Percentiles rank a stretch among this genome's conserved stretches.
Conservation (phyloP, 2,888 invertebrate species). For the Itoplectis maculator region DNA sequence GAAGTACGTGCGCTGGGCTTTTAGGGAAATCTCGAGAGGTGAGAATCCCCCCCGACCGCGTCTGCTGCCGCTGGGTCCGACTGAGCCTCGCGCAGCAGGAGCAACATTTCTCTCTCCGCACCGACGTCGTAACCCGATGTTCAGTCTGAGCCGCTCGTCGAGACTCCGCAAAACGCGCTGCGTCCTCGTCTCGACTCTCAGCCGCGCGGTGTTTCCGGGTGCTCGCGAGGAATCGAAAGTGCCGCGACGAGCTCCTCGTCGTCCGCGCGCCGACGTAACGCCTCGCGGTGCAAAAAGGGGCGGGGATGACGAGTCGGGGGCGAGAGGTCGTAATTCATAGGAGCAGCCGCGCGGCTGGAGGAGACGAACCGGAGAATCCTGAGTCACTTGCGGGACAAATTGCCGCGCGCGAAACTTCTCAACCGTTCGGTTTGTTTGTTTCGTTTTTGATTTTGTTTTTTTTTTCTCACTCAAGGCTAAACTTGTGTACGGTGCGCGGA, state of each 20-base stretch:
- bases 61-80: not conserved
- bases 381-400: constrained; percentile 5
- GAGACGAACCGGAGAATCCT: not conserved
- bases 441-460: not conserved
- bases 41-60: not conserved
- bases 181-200: not conserved
- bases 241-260: not conserved
- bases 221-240: constrained; percentile 22
- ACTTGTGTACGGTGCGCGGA: not conserved
- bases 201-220: not conserved
- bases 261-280: constrained; percentile 1
- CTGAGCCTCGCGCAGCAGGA: not conserved
- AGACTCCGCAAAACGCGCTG: not conserved
- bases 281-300: not conserved
- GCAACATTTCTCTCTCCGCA: not conserved
- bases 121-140: constrained; percentile 5
- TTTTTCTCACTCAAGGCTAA: not conserved
- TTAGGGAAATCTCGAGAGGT: not conserved
- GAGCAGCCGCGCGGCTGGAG: not conserved
- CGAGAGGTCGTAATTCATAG: constrained; percentile 8
- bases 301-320: constrained; percentile 22
- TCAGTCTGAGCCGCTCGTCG: not conserved
- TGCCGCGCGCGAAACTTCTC: not conserved
- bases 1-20: not conserved
- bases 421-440: not conserved